These are phyloP conservation scores for Gastrophryne carolinensis DNA, from an alignment of 2,797 vertebrate genomes.

Conservation along the genomic window DNA sequence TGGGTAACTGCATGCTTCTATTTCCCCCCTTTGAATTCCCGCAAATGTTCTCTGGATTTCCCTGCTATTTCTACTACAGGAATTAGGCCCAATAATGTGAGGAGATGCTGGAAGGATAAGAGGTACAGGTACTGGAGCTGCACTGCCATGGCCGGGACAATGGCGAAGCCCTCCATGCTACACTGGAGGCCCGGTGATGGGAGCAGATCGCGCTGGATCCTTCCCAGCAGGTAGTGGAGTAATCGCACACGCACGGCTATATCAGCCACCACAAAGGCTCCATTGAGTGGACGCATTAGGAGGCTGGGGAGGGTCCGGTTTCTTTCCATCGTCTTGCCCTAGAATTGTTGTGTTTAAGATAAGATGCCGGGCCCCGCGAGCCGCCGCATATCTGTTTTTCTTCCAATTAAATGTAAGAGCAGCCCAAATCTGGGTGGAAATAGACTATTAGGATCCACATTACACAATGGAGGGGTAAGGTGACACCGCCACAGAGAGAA, in stretches of 20 bases:
- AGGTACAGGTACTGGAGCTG: too few relatives aligned
- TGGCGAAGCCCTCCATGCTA: too few relatives aligned
- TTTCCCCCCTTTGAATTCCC: too few relatives aligned
- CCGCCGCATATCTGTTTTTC: constrained; percentile 5
- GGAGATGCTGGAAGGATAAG: too few relatives aligned
- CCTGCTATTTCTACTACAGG: too few relatives aligned
- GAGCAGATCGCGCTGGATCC: not conserved
- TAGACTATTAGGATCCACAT: constrained; percentile 38
- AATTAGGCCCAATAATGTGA: too few relatives aligned
- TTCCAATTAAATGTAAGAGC: constrained; percentile 49
- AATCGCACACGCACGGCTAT: constrained; percentile 19
- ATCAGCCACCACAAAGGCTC: constrained; percentile 27
- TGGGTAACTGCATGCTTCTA: too few relatives aligned
- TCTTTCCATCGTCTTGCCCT: constrained; percentile 35
- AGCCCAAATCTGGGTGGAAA: constrained; percentile 33
- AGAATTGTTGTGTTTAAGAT: constrained; percentile 48
- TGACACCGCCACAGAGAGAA: not conserved
- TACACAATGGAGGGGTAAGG: constrained; percentile 23
- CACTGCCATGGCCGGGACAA: too few relatives aligned
- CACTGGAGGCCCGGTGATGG: too few relatives aligned
- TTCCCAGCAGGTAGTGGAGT: not conserved
- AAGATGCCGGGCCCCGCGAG: constrained; percentile 21
- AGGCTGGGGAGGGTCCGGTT: constrained; percentile 31
- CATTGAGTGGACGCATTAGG: constrained; percentile 30
- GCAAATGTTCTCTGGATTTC: too few relatives aligned